Conservation (phyloP, 2,113 vertebrate species). For the Abramis brama region DNA sequence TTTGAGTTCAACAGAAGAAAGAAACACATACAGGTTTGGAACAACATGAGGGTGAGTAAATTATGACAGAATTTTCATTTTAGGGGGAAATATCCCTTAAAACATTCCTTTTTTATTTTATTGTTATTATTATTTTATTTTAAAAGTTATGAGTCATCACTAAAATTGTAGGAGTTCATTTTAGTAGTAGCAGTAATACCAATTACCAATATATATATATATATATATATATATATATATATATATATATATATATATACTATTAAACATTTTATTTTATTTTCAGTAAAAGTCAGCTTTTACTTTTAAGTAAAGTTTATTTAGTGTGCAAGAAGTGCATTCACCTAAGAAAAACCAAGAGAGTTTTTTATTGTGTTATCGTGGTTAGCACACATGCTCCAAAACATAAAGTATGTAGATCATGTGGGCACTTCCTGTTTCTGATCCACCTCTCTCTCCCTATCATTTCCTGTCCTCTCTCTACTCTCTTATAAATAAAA, state of each 20-base stretch:
- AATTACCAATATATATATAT: too few species aligned
- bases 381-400: neutral
- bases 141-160: neutral
- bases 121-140: neutral
- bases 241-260: too few species aligned
- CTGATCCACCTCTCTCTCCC: neutral
- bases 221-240: too few species aligned
- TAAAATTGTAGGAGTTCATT: too few species aligned
- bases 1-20: too few species aligned
- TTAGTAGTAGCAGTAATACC: too few species aligned
- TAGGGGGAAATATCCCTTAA: too few species aligned
- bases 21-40: too few species aligned
- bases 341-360: neutral
- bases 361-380: neutral
- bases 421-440: conserved; percentile 14
- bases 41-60: too few species aligned
- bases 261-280: too few species aligned
- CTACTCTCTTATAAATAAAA: conserved; percentile 12
- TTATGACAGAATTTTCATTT: too few species aligned
- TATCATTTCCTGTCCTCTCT: neutral
- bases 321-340: neutral
- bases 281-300: neutral
- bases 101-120: neutral
- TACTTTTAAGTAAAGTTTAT: neutral
- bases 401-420: neutral